Base-by-base conservation (phyloP, 1,140 invertebrate species). In the Zaprionus camerounensis region DNA sequence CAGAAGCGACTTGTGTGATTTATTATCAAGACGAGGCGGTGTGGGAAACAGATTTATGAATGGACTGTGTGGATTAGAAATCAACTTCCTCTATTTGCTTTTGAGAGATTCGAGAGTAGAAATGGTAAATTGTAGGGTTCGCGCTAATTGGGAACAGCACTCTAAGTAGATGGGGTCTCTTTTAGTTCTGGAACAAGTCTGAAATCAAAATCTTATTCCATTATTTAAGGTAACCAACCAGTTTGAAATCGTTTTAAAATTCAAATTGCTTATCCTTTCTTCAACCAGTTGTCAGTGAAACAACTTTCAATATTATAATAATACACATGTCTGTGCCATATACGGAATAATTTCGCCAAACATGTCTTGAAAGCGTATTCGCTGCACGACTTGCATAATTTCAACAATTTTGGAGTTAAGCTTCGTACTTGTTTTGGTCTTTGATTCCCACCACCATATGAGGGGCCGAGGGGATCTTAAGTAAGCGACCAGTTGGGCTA, bases 301-400 rank as follows among this genome's bases (percentile, higher is more conserved):
- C 41, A 51, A 51, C 46, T 51, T 51, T 51, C 46, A 11, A 12
- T 51, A 51, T 51, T 51, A 51, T 51, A 24, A 51, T 22, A 51
- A 51, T 49, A 20, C 17, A 7, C 44, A 17, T 51, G 46, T 51
- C 46, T 17, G 11, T 24, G 36, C 68, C 58, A 20, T 22, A 63
- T 44, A 13, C 17, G 34, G 26, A 1, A 13, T 36, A 26, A 64
- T 59, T 72, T 72, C 4, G 12, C 9, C 31, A 53, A 51, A 36
- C 26, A 31, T 44, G 13, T 15, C 7, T 38, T 13, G 20, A 38
- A 24, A 20, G 15, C 12, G 17, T 17, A 57, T 75, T 71, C 59
- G 67, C 28, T 44, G 53, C 34, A 13, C 17, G 38, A 41, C 51
- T 75, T 75, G 55, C 59, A 64, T 71, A 71, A 70, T 28, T 28